phyloP scores from a whole-genome alignment of 2,888 invertebrate genomes.

The Agrochola circellaris region DNA sequence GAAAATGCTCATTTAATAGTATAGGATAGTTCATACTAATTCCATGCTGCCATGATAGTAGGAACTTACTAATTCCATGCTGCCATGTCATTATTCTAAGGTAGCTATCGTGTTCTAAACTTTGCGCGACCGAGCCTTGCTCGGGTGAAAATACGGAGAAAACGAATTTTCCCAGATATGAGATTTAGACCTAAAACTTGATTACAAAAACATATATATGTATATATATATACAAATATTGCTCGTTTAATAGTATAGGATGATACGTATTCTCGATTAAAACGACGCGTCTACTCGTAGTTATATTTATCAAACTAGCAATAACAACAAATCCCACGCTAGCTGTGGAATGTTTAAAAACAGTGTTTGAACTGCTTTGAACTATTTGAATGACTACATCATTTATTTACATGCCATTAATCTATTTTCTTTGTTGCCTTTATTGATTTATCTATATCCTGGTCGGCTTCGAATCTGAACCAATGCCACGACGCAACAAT shows the following conservation, averaged over 20 bases:
- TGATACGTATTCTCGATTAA: neutral
- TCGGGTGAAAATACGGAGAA: too few species aligned
- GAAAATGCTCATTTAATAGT: too few species aligned
- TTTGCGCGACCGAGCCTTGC: too few species aligned
- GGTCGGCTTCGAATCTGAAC: neutral
- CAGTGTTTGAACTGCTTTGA: neutral
- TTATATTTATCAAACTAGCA: slow-evolving; percentile 4
- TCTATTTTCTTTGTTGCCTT: neutral
- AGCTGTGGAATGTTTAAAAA: neutral
- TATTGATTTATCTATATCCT: neutral
- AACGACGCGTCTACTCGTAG: neutral
- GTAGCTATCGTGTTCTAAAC: too few species aligned
- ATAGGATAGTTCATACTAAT: too few species aligned
- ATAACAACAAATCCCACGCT: neutral
- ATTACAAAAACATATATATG: too few species aligned
- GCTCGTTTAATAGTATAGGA: neutral
- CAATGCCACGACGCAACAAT: neutral
- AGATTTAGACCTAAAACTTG: too few species aligned
- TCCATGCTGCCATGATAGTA: too few species aligned
- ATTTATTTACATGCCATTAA: slow-evolving; percentile 14
- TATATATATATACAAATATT: too few species aligned
- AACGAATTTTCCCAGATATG: too few species aligned
- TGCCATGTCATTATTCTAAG: too few species aligned
- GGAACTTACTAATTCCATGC: too few species aligned
- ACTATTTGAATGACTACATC: slow-evolving; percentile 6